Base-by-base conservation (phyloP, 1,140 invertebrate genomes). In the Drosophila pseudoananassae region DNA sequence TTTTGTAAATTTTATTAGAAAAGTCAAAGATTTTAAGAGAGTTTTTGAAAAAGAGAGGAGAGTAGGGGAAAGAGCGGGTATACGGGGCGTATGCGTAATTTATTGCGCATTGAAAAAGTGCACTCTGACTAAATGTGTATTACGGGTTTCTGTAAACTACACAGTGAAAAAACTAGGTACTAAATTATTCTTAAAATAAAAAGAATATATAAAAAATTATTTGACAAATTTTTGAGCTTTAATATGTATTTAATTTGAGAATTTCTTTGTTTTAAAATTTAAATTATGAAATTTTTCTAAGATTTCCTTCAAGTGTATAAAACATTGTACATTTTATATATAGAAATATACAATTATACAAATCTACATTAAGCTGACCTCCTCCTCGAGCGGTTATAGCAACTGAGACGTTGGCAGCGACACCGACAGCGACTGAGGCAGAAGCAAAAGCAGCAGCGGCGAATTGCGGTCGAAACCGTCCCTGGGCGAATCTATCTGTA, bases 381-480 rank as follows among this genome's bases (percentile, higher is more conserved):
- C 82, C 82, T 87, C 61, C 49, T 46, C 49, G 33, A 46, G 59
- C 59, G 46, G 31, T 58, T 25, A 29, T 29, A 49, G 31, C 46
- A 53, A 15, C 53, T 5, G 54, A 55, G 57, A 51, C 63, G 63
- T 10, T n/a, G 49, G 49, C 75, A 43, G 57, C 56, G 70, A 60
- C 78, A 40, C 56, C n/a, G 47, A 60, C 78, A 40, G 59, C n/a
- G 47, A 29, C 69, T 45, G 45, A 17, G 23, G 38, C 69, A 14
- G 25, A 23, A 56, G 46, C 36, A 14, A 46, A 40, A 45, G 58
- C 75, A 45, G 58, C 75, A 75, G 65, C 71, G 76, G 55, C 78
- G 78, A 87, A 91, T 91, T 91, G 89, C 89, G 89, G 89, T 91
- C 84, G 89, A 80, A 91, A 78, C 89, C 85, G 89, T 91, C 89